Base-by-base conservation (phyloP, 2,888 invertebrate genomes). In the Eledona agricola region DNA sequence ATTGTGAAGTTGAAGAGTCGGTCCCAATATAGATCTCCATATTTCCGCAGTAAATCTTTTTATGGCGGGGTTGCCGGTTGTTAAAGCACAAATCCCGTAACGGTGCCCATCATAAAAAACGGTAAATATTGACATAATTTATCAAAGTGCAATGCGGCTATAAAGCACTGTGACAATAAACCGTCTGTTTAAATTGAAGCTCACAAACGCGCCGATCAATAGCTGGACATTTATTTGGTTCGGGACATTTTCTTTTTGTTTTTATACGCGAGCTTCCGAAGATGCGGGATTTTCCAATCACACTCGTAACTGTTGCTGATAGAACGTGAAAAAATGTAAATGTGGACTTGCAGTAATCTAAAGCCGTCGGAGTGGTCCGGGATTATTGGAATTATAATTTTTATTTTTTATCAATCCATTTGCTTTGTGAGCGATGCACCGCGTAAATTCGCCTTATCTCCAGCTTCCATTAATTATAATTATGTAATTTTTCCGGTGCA, bases 381-480 rank as follows among this genome's bases (percentile, higher is more conserved):
- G 38, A 38, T n/a, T 28, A 12, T 19, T 10, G 19, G 17, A 28
- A 40, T 28, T 40, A 28, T 28, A 28, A 40, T 28, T 26, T 40
- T 28, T 40, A 12, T 29, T 2, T 40, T 29, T 40, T 40, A 40
- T 40, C 40, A n/a, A 6, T 9, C 9, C 26, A 23, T 22, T 37
- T 37, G 38, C 25, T 42, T 28, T 11, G n/a, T n/a, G 29, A 42
- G 9, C 20, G 13, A 20, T 2, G 1, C 7, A 31, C 15, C 19
- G 29, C 20, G 22, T 31, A 28, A 13, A 29, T 42, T 10, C 22
- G 20, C n/a, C n/a, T 42, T 42, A 42, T 42, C 42, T 42, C 6
- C 31, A 42, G 28, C 28, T 19, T 42, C 31, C 42, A 42, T 42
- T 42, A 42, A 42, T 42, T 29, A 42, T 42, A 42, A 42, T 42